Conservation (phyloP, 2,113 vertebrate species). For the Hyla sarda region DNA sequence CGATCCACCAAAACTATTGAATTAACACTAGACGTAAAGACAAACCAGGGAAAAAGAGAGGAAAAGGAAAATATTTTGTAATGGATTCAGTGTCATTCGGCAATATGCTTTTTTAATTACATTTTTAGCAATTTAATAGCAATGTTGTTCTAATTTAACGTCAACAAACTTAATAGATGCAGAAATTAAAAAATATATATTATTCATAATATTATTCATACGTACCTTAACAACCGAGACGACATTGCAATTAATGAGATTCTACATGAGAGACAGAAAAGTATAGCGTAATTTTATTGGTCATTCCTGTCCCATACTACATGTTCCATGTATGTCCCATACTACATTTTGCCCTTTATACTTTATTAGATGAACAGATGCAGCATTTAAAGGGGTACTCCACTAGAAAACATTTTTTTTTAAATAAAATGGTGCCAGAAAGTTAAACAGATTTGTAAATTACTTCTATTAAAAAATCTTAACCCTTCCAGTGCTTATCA, state of each 20-base stretch:
- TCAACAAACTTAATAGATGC: neutral
- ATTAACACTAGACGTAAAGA: too few relatives aligned
- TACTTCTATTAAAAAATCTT: too few relatives aligned
- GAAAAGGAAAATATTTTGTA: neutral
- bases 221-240: constrained; percentile 82
- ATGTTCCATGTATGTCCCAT: too few relatives aligned
- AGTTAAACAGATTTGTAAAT: too few relatives aligned
- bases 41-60: too few relatives aligned
- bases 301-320: neutral
- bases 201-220: neutral
- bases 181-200: neutral
- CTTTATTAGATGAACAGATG: neutral
- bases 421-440: too few relatives aligned
- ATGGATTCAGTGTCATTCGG: neutral
- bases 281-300: neutral
- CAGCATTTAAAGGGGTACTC: neutral
- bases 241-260: constrained; percentile 82
- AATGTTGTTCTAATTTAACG: neutral
- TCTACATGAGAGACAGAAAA: constrained; percentile 70
- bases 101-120: too few relatives aligned
- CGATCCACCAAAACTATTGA: too few relatives aligned
- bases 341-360: neutral
- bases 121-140: too few relatives aligned
- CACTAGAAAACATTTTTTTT: too few relatives aligned
- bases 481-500: too few relatives aligned